These are phyloP conservation scores for Chrysopilus asiliformis DNA, from an alignment of 2,888 invertebrate genomes.

Conservation along the genomic window DNA sequence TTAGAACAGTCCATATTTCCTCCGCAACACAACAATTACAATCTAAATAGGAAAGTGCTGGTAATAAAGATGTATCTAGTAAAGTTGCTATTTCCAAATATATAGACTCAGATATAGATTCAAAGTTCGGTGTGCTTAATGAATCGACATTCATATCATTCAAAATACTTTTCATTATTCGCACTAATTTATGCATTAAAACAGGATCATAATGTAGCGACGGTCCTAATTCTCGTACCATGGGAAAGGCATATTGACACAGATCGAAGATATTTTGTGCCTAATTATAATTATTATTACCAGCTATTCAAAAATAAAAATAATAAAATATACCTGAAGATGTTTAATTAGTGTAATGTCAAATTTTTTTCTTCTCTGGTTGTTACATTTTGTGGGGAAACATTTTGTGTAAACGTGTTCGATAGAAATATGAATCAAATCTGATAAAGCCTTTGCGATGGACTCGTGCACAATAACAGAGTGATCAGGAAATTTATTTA, in stretches of 20 bases:
- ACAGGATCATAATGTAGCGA: slow-evolving; percentile 77
- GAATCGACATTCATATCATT: slow-evolving; percentile 33
- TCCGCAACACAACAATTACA: slow-evolving; percentile 94
- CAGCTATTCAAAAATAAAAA: not conserved
- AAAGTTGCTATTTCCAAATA: slow-evolving; percentile 76
- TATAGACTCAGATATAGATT: slow-evolving; percentile 40
- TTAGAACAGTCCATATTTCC: slow-evolving; percentile 85
- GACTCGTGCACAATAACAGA: slow-evolving; percentile 65
- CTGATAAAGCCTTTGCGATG: slow-evolving; percentile 63
- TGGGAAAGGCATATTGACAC: slow-evolving; percentile 65
- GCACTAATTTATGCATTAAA: slow-evolving; percentile 73
- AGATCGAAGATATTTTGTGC: slow-evolving; percentile 61
- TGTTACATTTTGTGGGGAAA: slow-evolving; percentile 37
- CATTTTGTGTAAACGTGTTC: slow-evolving; percentile 79
- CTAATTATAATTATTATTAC: slow-evolving; percentile 4
- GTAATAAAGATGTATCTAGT: slow-evolving; percentile 78
- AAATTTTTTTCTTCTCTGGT: no score
- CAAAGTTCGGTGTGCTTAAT: slow-evolving; percentile 26
- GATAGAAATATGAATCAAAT: slow-evolving; percentile 67
- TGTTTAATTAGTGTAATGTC: slow-evolving; percentile 23
- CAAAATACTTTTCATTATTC: slow-evolving; percentile 37
- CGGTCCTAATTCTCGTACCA: slow-evolving; percentile 75
- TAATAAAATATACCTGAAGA: slow-evolving; percentile 19
- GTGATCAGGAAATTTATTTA: slow-evolving; percentile 70
- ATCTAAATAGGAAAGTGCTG: slow-evolving; percentile 80